Evolutionary conservation across 2,113 vertebrate genomes (phyloP).

Genomic region (Nothoprocta pentlandii): DNA sequence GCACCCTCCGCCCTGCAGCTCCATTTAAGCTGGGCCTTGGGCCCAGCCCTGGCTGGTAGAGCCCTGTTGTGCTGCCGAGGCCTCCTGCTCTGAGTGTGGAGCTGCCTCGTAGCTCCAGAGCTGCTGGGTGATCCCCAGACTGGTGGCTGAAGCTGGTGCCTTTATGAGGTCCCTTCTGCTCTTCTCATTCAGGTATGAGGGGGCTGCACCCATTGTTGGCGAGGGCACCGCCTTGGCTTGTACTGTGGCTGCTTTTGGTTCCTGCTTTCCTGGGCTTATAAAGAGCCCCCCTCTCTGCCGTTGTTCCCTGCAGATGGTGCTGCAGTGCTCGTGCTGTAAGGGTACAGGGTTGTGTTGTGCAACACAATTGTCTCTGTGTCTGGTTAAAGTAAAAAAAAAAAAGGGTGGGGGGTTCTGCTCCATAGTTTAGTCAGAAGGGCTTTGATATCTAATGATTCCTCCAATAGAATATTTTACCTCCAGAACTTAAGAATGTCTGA

Average conservation of each 20-base stretch:
- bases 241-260: rapidly evolving
- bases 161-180: rapidly evolving
- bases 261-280: background rate
- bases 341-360: background rate
- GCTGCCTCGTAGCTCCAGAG: background rate
- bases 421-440: background rate
- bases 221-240: background rate
- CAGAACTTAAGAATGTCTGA: background rate
- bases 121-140: rapidly evolving
- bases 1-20: background rate
- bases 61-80: background rate
- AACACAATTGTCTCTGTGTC: background rate
- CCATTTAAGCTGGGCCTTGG: background rate
- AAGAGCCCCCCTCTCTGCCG: background rate
- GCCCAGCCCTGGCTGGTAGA: rapidly evolving
- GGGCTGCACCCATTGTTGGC: background rate
- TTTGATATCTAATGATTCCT: background rate
- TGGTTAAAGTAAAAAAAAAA: background rate
- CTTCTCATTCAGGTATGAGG: background rate
- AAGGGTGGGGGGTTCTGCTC: background rate
- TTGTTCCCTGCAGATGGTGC: background rate
- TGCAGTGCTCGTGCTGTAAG: background rate
- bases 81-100: background rate
- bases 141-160: background rate
- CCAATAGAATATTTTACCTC: background rate